phyloP scores from a whole-genome alignment of 53 echinoderm and acorn worm genomes.

The Henricia sp. region DNA sequence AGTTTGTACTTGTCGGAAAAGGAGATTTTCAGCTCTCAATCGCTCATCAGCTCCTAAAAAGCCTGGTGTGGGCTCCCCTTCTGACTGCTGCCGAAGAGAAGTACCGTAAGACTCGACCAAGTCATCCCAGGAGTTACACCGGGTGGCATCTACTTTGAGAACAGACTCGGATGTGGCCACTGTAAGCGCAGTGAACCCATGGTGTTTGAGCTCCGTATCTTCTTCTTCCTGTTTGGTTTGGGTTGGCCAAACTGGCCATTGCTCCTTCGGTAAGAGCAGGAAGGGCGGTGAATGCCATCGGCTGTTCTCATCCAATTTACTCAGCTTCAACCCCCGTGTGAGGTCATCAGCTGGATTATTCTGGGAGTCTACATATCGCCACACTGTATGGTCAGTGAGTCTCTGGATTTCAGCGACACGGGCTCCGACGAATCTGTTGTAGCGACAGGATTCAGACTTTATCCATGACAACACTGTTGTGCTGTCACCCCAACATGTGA shows the following conservation, averaged over 20 bases:
- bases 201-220: not conserved
- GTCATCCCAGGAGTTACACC: slow-evolving; percentile 8
- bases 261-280: not conserved
- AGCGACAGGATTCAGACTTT: slow-evolving; percentile 35
- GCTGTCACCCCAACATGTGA: slow-evolving; percentile 19
- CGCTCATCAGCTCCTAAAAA: not conserved
- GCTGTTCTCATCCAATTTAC: not conserved
- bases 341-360: slow-evolving; percentile 35
- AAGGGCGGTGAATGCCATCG: slow-evolving; percentile 14
- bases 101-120: not conserved
- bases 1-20: not conserved
- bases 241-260: not conserved
- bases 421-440: slow-evolving; percentile 37
- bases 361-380: slow-evolving; percentile 18
- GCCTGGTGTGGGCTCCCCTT: not conserved
- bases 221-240: not conserved
- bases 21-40: not conserved
- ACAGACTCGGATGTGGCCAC: not conserved
- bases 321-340: not conserved
- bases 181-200: not conserved
- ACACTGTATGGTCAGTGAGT: slow-evolving; percentile 20
- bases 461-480: slow-evolving; percentile 15
- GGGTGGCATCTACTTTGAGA: not conserved
- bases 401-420: slow-evolving; percentile 35
- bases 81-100: not conserved